These are phyloP conservation scores for Zaprionus bogoriensis DNA, from an alignment of 2,888 invertebrate genomes.

Conservation along the genomic window DNA sequence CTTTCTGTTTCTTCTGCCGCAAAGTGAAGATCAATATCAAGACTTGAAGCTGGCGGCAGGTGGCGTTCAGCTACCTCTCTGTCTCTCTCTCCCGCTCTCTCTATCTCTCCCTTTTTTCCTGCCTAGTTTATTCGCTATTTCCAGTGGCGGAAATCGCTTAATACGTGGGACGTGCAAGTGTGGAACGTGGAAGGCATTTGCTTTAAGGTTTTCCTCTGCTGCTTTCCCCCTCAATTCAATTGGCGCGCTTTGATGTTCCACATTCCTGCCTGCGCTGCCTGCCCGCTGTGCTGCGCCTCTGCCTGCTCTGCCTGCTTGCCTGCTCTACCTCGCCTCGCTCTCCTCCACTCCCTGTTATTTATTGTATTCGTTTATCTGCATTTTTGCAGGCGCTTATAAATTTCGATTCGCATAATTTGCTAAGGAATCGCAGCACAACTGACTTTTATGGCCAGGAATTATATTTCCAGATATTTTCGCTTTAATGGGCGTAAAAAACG, in stretches of 20 bases:
- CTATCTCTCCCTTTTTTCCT: neutral
- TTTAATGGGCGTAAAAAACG: slow-evolving; percentile 3
- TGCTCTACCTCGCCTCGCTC: neutral
- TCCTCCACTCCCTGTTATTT: slow-evolving; percentile 41
- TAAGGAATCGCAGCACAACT: slow-evolving; percentile 46
- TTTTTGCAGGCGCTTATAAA: slow-evolving; percentile 63
- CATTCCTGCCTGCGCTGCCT: slow-evolving; percentile 18
- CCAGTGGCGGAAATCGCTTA: slow-evolving; percentile 58
- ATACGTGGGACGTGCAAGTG: slow-evolving; percentile 47
- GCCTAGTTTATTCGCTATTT: slow-evolving; percentile 63
- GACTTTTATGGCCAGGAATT: slow-evolving; percentile 65
- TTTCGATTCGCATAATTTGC: slow-evolving; percentile 64
- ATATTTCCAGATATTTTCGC: slow-evolving; percentile 39
- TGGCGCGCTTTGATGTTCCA: slow-evolving; percentile 56
- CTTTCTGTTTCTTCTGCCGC: slow-evolving; percentile 32
- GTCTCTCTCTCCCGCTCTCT: neutral
- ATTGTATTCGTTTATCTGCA: slow-evolving; percentile 71
- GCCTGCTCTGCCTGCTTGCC: neutral
- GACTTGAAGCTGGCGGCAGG: slow-evolving; percentile 56
- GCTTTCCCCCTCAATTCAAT: slow-evolving; percentile 43
- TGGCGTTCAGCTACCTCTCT: slow-evolving; percentile 52
- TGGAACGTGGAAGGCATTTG: slow-evolving; percentile 43
- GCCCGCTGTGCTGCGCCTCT: slow-evolving; percentile 27
- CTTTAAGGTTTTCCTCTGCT: slow-evolving; percentile 19
- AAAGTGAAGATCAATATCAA: slow-evolving; percentile 73